A percentile compares a stretch with the other conserved stretches of the same genome.
Conservation (phyloP, 2,888 invertebrate genomes). For the Eudemis profundana region DNA sequence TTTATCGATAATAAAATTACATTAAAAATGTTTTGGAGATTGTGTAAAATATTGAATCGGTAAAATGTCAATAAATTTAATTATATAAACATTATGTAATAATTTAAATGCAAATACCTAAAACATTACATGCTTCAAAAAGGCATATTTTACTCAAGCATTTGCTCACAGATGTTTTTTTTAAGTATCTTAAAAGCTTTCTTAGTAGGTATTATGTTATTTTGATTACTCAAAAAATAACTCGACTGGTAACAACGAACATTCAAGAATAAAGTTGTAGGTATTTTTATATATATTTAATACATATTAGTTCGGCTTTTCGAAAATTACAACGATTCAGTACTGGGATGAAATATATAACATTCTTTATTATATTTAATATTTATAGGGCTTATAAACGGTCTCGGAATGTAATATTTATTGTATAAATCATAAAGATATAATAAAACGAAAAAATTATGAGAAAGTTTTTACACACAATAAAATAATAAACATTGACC, state of each 20-base stretch:
- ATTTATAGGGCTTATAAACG: slow-evolving; percentile 27
- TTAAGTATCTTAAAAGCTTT: too few species aligned
- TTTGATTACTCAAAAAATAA: neutral
- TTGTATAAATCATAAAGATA: slow-evolving; percentile 24
- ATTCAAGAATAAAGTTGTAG: slow-evolving; percentile 22
- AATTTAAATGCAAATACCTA: neutral
- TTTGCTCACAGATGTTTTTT: too few species aligned
- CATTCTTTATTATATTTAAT: slow-evolving; percentile 25
- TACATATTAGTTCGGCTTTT: slow-evolving; percentile 26
- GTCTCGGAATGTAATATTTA: slow-evolving; percentile 19
- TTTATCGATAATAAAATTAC: too few species aligned
- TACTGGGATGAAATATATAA: slow-evolving; percentile 39
- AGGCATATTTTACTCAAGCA: too few species aligned
- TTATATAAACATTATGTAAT: neutral
- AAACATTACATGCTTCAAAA: too few species aligned
- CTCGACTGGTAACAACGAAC: slow-evolving; percentile 35
- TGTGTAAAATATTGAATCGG: neutral
- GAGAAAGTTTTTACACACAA: neutral
- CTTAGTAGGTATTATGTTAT: neutral
- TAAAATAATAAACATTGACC: neutral
- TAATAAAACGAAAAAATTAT: slow-evolving; percentile 10
- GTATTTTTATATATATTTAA: slow-evolving; percentile 39
- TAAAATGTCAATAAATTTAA: too few species aligned
- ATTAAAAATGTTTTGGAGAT: too few species aligned
- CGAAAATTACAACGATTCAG: slow-evolving; percentile 40